Evolutionary conservation across 1,140 invertebrate species (phyloP).

Genomic region (Penaeus japonicus): DNA sequence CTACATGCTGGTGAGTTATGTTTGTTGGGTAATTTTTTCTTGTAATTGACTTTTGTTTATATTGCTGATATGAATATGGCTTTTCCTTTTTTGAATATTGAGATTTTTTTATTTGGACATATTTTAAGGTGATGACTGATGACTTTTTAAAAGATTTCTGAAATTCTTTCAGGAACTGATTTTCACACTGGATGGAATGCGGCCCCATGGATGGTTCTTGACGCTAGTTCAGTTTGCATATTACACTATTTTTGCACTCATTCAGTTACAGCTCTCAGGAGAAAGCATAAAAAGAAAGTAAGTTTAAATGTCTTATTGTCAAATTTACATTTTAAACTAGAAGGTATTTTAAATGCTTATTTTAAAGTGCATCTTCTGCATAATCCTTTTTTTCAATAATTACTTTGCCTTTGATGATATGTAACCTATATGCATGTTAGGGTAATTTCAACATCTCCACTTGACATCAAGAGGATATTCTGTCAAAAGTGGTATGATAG

Average conservation of each 20-base stretch:
- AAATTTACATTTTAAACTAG: constrained; percentile 2
- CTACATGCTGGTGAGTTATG: constrained; percentile 76
- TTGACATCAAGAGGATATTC: no score
- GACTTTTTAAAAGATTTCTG: constrained; percentile 1
- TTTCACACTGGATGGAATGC: constrained; percentile 87
- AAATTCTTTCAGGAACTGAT: constrained; percentile 79
- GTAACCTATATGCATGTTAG: no score
- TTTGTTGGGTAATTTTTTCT: constrained; percentile 22
- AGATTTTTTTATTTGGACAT: neutral
- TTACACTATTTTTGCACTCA: constrained; percentile 82
- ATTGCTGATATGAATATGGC: neutral
- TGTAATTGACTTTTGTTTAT: neutral
- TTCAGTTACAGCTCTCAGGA: constrained; percentile 74
- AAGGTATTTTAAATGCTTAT: constrained; percentile 54
- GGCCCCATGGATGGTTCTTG: constrained; percentile 90
- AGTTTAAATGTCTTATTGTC: constrained; percentile 58
- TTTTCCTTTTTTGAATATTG: neutral
- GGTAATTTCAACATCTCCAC: no score
- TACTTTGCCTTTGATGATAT: constrained; percentile 61
- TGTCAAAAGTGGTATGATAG: no score
- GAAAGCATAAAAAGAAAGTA: constrained; percentile 75
- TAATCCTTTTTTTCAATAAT: neutral
- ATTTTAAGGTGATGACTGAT: neutral
- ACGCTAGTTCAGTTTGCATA: constrained; percentile 91
- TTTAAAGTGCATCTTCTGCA: neutral